Evolutionary conservation across 2,113 vertebrate genomes (phyloP).

Genomic region (Sitta europaea): DNA sequence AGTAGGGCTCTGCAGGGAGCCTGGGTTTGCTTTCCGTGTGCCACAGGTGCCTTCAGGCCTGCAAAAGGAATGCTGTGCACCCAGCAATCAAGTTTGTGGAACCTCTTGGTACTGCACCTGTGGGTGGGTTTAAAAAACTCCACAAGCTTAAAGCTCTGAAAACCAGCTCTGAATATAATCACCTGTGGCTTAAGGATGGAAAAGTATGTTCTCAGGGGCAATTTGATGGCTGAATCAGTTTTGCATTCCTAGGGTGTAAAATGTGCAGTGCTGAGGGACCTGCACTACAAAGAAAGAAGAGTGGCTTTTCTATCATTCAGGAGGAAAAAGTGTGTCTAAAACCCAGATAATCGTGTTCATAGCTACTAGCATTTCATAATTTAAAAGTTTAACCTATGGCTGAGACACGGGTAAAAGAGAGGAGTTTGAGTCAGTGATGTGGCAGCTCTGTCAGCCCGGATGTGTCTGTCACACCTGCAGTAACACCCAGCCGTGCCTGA

Average conservation of each 20-base stretch:
- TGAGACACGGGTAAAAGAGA: background rate
- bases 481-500: rapidly evolving
- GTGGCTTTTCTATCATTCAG: background rate
- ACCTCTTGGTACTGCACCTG: background rate
- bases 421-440: background rate
- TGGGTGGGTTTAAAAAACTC: background rate
- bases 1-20: background rate
- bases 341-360: background rate
- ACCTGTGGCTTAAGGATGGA: background rate
- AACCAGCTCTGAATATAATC: background rate
- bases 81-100: background rate
- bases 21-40: background rate
- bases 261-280: background rate
- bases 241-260: background rate
- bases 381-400: background rate
- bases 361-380: background rate
- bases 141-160: background rate
- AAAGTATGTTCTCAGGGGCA: background rate
- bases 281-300: background rate
- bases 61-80: background rate
- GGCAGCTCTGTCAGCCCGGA: background rate
- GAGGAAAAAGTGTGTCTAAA: background rate
- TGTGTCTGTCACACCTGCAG: background rate
- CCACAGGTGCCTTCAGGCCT: background rate
- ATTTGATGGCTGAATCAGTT: background rate